Base-by-base conservation (phyloP, 2,113 vertebrate species). In the Pterocles burchelli region DNA sequence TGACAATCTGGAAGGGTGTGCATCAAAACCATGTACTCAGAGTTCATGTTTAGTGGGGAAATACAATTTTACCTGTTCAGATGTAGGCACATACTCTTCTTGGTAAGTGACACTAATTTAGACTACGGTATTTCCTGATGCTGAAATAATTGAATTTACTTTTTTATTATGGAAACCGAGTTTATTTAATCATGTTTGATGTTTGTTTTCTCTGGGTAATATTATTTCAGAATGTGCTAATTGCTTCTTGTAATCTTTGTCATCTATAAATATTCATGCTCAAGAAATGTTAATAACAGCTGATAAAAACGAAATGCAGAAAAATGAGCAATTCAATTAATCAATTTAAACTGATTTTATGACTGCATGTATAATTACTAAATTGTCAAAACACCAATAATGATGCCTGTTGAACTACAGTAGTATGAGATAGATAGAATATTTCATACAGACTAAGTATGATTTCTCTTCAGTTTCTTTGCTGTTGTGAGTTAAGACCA, bases 241-340 rank as follows among this genome's bases (percentile, higher is more conserved):
- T 92, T 96, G 85, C 83, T 90, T 90, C 41, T 88, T 87, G 46
- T 95, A 88, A 74, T 97, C 72, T 92, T 92, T 84, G 12, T 95
- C 36, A 74, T 94, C 82, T 92, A 55, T 94, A 88, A 93, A 96
- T 91, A 73, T 89, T 97, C 95, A 80, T 88, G 36, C 10, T 95
- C 11, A 73, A 62, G 67, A 58, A 74, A 86, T 89, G 28, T 54
- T 96, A 89, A 91, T 95, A 73, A 75, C 72, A 77, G 52, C n/a
- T 34, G 62, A 89, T 91, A 62, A 94, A 92, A 93, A 72, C 2
- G n/a, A 71, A 88, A 88, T 85, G 19, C 31, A 92, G 67, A 75
- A 92, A 95, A 95, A 93, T 51, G 45, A 93, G 93, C 54, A 77
- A 38, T 79, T 96, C 41, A 66, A 12, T 95, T 94, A 95, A 93